Base-by-base conservation (phyloP, 2,888 invertebrate species). In the Cremastinae sp. region DNA sequence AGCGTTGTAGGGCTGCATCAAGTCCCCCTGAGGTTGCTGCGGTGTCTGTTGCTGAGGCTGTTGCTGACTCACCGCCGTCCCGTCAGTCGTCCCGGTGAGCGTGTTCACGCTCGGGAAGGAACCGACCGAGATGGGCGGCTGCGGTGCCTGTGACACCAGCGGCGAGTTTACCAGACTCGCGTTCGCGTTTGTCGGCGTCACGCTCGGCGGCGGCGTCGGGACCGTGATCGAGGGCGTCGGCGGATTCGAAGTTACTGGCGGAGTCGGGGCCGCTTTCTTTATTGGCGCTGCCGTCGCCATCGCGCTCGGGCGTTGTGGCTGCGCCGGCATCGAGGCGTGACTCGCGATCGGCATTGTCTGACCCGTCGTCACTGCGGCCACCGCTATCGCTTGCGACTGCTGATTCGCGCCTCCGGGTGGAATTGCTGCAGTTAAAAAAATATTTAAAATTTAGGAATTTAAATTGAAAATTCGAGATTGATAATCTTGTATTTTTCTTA, bases 371-470 rank as follows among this genome's bases (percentile, higher is more conserved):
- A 90, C 91, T 70, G 91, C 91, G 58, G 91, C 90, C 78, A 90
- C 91, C 37, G 91, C 91, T 76, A 92, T 91, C 85, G 90, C 85
- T 72, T 93, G 93, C 75, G 93, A 93, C 75, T 91, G 91, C 64
- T 92, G 92, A 64, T 90, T 91, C 82, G 92, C 93, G 51, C 82
- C 84, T 75, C 85, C 87, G 84, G 83, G 71, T 71, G 79, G 59
- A 71, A 75, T 73, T 61, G 74, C 78, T 78, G 45, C 65, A 45
- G 59, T 47, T 62, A 35, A 1, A 37, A 49, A 16, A 62, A 62
- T 35, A 72, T 66, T 58, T 64, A 22, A 43, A 14, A 47, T 69
- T 49, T 12, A 28, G 18, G n/a, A 51, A 43, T 14, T 16, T 56
- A 14, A n/a, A n/a, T n/a, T n/a, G n/a, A n/a, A n/a, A n/a, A n/a